A percentile compares a stretch with the other conserved stretches of the same genome.
Conservation (phyloP, 2,888 invertebrate genomes). For the Luperina nickerlii region DNA sequence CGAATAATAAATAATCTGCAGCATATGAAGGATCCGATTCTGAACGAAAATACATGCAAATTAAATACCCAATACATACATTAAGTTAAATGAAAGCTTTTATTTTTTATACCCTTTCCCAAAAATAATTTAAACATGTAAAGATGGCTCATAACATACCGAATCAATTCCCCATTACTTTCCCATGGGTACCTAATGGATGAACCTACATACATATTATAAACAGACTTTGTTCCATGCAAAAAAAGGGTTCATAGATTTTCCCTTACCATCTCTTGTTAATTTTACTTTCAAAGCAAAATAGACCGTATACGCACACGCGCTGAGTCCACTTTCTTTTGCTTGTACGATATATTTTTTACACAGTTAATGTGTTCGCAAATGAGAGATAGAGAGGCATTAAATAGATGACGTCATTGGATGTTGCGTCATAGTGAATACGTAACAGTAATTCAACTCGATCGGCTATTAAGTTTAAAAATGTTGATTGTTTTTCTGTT, state of each 20-base stretch:
- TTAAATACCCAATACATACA: conserved; percentile 54
- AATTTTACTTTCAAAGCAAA: conserved; percentile 38
- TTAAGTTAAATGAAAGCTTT: conserved; percentile 29
- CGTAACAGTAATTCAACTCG: conserved; percentile 51
- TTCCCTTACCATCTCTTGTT: conserved; percentile 42
- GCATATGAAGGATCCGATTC: conserved; percentile 7
- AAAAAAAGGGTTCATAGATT: conserved; percentile 63
- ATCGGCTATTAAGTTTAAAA: conserved; percentile 45
- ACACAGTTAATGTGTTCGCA: conserved; percentile 58
- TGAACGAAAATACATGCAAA: conserved; percentile 34
- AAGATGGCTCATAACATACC: conserved; percentile 50
- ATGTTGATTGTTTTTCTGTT: conserved; percentile 31
- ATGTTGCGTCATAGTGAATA: conserved; percentile 37
- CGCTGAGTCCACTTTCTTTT: conserved; percentile 32
- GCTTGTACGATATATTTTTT: conserved; percentile 52
- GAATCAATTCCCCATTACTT: conserved; percentile 65
- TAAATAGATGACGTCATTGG: conserved; percentile 64
- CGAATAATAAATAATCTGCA: conserved; percentile 3
- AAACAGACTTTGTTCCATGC: conserved; percentile 47
- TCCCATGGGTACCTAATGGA: conserved; percentile 56
- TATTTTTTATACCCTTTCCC: conserved; percentile 33
- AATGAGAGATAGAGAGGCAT: conserved; percentile 64
- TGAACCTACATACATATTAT: conserved; percentile 52
- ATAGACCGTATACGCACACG: conserved; percentile 15
- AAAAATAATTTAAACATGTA: conserved; percentile 62